These are phyloP conservation scores for Helicoverpa assulta DNA, from an alignment of 2,888 invertebrate species.

Conservation along the genomic window DNA sequence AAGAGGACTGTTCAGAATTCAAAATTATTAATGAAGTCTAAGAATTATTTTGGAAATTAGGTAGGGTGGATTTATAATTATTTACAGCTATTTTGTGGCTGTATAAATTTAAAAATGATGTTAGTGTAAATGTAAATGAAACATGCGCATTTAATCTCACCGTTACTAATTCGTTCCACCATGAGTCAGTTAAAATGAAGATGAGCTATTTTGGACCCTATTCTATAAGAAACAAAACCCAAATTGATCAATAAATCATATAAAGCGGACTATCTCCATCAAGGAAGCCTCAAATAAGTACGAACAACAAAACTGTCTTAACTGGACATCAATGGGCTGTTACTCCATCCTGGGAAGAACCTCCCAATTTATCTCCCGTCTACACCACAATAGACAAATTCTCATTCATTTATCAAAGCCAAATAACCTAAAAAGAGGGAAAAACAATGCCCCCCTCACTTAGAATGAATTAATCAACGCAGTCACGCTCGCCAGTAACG, in stretches of 20 bases:
- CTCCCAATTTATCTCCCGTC: slow-evolving; percentile 65
- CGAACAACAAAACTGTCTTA: slow-evolving; percentile 45
- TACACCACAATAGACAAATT: slow-evolving; percentile 71
- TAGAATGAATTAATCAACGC: slow-evolving; percentile 83
- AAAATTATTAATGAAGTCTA: background rate
- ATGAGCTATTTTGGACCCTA: background rate
- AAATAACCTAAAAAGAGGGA: slow-evolving; percentile 73
- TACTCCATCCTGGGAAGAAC: slow-evolving; percentile 52
- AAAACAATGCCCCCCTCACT: slow-evolving; percentile 73
- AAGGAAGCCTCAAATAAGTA: slow-evolving; percentile 44
- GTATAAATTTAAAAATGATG: too few relatives aligned
- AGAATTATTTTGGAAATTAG: background rate
- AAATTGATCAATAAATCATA: slow-evolving; percentile 36
- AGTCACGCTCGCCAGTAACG: slow-evolving; percentile 86
- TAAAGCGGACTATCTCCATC: slow-evolving; percentile 36
- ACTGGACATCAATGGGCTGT: slow-evolving; percentile 54
- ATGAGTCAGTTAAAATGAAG: background rate
- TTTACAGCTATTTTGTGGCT: too few relatives aligned
- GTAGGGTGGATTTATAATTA: background rate
- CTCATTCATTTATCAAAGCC: slow-evolving; percentile 72
- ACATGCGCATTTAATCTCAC: too few relatives aligned
- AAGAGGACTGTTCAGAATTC: background rate
- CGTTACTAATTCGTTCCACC: too few relatives aligned
- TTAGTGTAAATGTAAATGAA: too few relatives aligned
- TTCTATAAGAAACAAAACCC: background rate